These are phyloP conservation scores for Drosophila tropicalis DNA, from an alignment of 1,140 invertebrate genomes.

Conservation along the genomic window DNA sequence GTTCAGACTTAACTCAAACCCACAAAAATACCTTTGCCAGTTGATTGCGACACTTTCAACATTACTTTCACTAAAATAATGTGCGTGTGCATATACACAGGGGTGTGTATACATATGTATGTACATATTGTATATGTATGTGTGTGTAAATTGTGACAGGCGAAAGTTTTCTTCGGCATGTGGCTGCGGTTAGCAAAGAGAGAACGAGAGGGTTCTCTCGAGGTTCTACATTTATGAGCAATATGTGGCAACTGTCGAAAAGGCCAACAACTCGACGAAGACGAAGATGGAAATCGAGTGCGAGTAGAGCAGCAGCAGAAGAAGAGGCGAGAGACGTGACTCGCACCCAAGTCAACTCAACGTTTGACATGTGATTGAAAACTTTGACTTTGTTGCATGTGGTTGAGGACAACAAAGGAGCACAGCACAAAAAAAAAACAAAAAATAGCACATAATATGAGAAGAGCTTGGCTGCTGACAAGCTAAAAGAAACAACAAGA, in stretches of 20 bases:
- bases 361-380: constrained; percentile 80
- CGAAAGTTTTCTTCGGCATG: constrained; percentile 66
- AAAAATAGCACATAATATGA: constrained; percentile 44
- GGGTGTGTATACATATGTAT: constrained; percentile 6
- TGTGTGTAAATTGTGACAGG: constrained; percentile 60
- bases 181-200: constrained; percentile 53
- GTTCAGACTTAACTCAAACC: not conserved
- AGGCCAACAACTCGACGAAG: constrained; percentile 40
- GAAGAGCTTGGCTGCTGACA: constrained; percentile 47
- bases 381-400: constrained; percentile 79
- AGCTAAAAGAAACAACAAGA: constrained; percentile 23
- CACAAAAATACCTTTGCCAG: constrained; percentile 52
- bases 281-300: not conserved
- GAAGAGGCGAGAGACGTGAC: constrained; percentile 27
- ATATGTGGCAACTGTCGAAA: constrained; percentile 75
- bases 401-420: constrained; percentile 52
- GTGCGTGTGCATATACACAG: not conserved
- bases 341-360: constrained; percentile 68
- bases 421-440: constrained; percentile 23
- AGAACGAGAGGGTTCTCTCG: constrained; percentile 23
- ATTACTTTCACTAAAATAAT: constrained; percentile 17
- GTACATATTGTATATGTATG: no score
- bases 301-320: not conserved
- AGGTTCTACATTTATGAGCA: constrained; percentile 75
- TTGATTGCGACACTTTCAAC: constrained; percentile 59